A percentile compares a stretch with the other conserved stretches of the same genome.
Conservation (phyloP, 2,797 vertebrate genomes). For the Poecilia velifera region DNA sequence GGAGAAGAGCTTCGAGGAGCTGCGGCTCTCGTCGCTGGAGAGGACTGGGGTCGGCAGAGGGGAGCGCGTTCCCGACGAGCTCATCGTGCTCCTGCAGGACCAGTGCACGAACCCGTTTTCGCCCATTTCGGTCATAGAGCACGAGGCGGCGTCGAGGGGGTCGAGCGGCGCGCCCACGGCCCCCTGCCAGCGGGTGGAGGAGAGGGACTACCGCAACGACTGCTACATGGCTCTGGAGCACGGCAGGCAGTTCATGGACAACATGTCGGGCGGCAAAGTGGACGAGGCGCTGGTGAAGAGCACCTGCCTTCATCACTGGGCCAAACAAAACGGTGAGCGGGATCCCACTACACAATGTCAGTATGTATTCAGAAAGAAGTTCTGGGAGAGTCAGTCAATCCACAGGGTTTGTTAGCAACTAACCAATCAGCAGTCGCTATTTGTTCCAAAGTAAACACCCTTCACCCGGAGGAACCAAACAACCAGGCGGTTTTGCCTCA, state of each 20-base stretch:
- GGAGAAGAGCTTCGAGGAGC: conserved; percentile 93
- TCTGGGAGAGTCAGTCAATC: not conserved
- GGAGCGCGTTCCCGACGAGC: conserved; percentile 89
- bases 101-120: conserved; percentile 97
- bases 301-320: conserved; percentile 96
- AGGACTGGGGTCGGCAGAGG: conserved; percentile 66
- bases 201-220: conserved; percentile 94
- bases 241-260: conserved; percentile 99
- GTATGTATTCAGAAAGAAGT: not conserved
- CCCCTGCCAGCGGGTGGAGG: conserved; percentile 89
- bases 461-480: no score
- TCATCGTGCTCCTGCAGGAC: conserved; percentile 94
- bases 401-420: no score
- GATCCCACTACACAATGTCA: not conserved
- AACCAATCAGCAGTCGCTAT: no score
- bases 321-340: conserved; percentile 90
- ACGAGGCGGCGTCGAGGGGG: conserved; percentile 76
- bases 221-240: conserved; percentile 98
- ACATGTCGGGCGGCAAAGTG: conserved; percentile 98
- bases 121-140: conserved; percentile 79
- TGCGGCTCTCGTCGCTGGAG: conserved; percentile 85
- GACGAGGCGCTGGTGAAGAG: conserved; percentile 96
- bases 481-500: no score
- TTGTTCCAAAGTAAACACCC: no score
- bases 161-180: conserved; percentile 61